Percentiles rank a stretch among this genome's conserved stretches.
These are phyloP conservation scores for Cataglyphis rosenhaueri DNA, from an alignment of 2,888 invertebrate genomes.

Conservation along the genomic window DNA sequence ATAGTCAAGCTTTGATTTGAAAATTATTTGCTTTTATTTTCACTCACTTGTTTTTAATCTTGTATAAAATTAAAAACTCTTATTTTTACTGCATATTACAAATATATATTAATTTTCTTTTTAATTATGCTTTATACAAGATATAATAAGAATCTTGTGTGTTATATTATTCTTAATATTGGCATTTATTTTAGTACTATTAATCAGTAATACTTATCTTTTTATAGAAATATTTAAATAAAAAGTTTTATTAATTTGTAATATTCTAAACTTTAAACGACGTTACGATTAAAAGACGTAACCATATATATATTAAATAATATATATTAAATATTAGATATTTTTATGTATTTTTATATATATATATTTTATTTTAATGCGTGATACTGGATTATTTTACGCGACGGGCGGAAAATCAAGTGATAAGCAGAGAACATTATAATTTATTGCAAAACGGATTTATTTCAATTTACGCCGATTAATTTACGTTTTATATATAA, in stretches of 20 bases:
- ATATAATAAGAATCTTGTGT: not conserved
- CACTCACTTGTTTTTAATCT: not conserved
- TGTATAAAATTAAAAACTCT: not conserved
- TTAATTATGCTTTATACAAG: not conserved
- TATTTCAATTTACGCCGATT: constrained; percentile 38
- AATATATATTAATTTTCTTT: not conserved
- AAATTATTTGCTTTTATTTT: not conserved
- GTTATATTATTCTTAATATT: not conserved
- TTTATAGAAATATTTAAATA: not conserved
- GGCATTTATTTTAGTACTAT: not conserved
- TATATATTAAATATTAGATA: not conserved
- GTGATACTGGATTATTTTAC: constrained; percentile 13
- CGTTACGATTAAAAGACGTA: too few species aligned
- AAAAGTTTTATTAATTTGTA: not conserved
- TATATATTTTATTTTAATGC: constrained; percentile 13
- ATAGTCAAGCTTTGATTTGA: not conserved
- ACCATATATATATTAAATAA: too few species aligned
- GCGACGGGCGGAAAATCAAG: constrained; percentile 15
- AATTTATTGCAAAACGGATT: constrained; percentile 35
- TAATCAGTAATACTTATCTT: not conserved
- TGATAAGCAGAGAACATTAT: constrained; percentile 17
- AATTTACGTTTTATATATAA: not conserved
- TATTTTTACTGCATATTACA: not conserved
- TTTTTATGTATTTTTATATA: not conserved
- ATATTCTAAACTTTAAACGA: not conserved